Conservation (phyloP, 1,140 invertebrate species). For the Bombus haemorrhoidalis region DNA sequence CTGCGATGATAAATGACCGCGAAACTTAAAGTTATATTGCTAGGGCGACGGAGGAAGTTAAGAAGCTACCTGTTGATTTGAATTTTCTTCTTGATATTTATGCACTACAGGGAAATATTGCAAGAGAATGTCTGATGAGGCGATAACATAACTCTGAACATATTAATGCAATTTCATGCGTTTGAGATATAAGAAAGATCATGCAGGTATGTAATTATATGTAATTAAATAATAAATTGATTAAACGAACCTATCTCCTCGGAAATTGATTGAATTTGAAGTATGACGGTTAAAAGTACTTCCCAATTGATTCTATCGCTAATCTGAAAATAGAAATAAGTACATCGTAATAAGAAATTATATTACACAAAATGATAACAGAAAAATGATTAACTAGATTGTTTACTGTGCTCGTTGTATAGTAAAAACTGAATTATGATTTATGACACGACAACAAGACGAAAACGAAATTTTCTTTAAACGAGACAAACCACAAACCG, state of each 20-base stretch:
- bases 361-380: background rate
- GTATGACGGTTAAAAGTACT: background rate
- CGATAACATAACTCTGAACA: slow-evolving; percentile 18
- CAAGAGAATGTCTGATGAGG: background rate
- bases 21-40: slow-evolving; percentile 56
- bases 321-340: slow-evolving; percentile 4
- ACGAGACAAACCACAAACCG: background rate
- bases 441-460: background rate
- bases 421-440: background rate
- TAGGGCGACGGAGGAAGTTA: slow-evolving; percentile 7
- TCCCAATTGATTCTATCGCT: background rate
- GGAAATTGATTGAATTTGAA: background rate
- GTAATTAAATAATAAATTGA: slow-evolving; percentile 24
- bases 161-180: background rate
- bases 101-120: slow-evolving; percentile 37
- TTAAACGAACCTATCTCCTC: background rate
- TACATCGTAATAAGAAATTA: background rate
- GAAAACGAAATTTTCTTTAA: slow-evolving; percentile 32
- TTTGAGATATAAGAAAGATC: background rate
- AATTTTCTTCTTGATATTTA: slow-evolving; percentile 50
- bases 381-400: background rate
- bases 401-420: background rate
- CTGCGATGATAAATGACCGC: slow-evolving; percentile 52
- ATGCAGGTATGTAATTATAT: background rate
- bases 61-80: slow-evolving; percentile 63